phyloP scores from a whole-genome alignment of 2,888 invertebrate genomes.

The Caenorhabditis virilis region DNA sequence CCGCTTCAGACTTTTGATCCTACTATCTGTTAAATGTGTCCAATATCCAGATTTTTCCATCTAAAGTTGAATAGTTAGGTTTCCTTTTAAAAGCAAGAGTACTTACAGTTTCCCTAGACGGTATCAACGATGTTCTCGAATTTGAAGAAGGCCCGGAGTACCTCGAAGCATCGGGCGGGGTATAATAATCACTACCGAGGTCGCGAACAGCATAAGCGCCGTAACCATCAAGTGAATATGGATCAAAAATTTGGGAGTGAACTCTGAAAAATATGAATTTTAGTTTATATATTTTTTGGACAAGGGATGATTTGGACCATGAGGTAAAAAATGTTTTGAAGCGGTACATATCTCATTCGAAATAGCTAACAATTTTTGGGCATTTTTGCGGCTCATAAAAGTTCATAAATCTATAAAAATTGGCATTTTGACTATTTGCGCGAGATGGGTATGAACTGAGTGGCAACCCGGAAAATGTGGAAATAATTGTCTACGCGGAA shows the following conservation, averaged over 20 bases:
- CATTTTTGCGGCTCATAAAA: too few species aligned
- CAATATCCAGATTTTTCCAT: constrained; percentile 85
- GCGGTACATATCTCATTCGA: too few species aligned
- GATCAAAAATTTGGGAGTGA: neutral
- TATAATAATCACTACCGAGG: constrained; percentile 29
- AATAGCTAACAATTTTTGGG: too few species aligned
- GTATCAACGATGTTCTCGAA: constrained; percentile 45
- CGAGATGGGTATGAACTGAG: too few species aligned
- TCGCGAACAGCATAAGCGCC: constrained; percentile 32
- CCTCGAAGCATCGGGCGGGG: constrained; percentile 28
- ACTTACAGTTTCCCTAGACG: constrained; percentile 39
- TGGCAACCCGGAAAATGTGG: too few species aligned
- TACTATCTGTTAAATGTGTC: constrained; percentile 84
- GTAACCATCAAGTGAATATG: neutral
- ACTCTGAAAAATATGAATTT: neutral
- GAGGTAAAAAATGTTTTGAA: too few species aligned
- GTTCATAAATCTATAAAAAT: too few species aligned
- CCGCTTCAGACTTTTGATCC: constrained; percentile 93
- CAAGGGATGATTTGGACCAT: constrained; percentile 17
- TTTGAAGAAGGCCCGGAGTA: constrained; percentile 17
- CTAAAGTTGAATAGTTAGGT: too few species aligned
- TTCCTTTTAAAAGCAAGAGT: too few species aligned
- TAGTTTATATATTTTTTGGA: constrained; percentile 13
- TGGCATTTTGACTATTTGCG: too few species aligned
- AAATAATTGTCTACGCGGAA: too few species aligned